Evolutionary conservation across 2,113 vertebrate species (phyloP).

Genomic region (Pan troglodytes): NHGRI_mPanTro3-v2.1_pri NC_072410.2:10225501-10226000

Average conservation of each 20-base stretch:
- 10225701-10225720: background rate
- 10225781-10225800: background rate
- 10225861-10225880: background rate
- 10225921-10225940: background rate
- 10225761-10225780: background rate
- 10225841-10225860: background rate
- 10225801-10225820: slow-evolving; percentile 41
- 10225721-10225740: background rate
- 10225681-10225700: background rate
- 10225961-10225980: background rate
- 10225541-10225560: background rate
- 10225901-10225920: background rate
- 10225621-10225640: background rate
- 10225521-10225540: background rate
- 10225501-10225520: no score
- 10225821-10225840: background rate
- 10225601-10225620: background rate
- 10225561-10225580: background rate
- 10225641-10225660: background rate
- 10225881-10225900: slow-evolving; percentile 33
- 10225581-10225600: background rate
- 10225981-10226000: background rate
- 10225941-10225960: background rate
- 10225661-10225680: background rate
- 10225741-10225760: background rate